Conservation (phyloP, 2,888 invertebrate species). For the Lithophane leautieri region DNA sequence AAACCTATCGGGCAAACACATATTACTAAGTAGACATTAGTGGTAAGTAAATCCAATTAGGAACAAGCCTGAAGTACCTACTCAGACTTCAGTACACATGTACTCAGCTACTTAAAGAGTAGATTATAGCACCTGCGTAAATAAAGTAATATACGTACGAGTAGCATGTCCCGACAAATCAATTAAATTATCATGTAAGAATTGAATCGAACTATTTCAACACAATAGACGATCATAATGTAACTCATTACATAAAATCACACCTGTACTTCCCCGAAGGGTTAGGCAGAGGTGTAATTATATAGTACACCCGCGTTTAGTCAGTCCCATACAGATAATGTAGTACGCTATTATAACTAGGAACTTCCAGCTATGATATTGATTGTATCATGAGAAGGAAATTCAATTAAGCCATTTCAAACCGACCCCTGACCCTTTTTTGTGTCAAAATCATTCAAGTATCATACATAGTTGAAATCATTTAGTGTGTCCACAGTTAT, state of each 20-base stretch:
- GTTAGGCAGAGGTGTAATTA: not conserved
- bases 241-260: not conserved
- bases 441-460: conserved; percentile 13
- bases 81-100: conserved; percentile 3
- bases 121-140: conserved; percentile 6
- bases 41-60: conserved; percentile 10
- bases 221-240: not conserved
- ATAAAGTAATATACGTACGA: not conserved
- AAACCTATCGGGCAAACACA: not conserved
- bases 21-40: not conserved
- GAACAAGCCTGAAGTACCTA: not conserved
- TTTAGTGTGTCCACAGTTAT: not conserved
- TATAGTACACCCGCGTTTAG: not conserved
- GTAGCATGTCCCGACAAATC: not conserved
- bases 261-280: not conserved
- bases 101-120: not conserved
- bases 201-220: not conserved
- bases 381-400: conserved; percentile 26
- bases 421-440: conserved; percentile 26
- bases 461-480: not conserved
- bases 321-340: not conserved
- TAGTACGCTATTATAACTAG: not conserved
- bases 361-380: not conserved
- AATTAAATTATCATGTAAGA: conserved; percentile 2
- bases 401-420: conserved; percentile 28